A percentile compares a stretch with the other conserved stretches of the same genome.
Conservation (phyloP, 1,140 invertebrate species). For the Thaumatotibia leucotreta region DNA sequence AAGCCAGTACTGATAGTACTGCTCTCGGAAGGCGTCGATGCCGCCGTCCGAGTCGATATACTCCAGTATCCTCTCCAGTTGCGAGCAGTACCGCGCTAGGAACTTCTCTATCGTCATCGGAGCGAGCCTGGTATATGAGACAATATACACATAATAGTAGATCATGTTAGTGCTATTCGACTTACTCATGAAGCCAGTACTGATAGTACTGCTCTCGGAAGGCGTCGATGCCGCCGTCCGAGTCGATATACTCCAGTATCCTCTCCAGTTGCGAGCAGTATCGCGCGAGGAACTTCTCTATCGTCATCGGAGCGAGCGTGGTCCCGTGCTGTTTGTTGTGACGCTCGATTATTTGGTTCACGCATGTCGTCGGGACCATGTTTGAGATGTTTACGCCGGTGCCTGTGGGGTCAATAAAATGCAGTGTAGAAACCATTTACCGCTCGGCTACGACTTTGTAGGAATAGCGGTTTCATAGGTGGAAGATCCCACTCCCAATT, state of each 20-base stretch:
- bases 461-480: no score
- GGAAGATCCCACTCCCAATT: no score
- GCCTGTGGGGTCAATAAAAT: conserved; percentile 79
- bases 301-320: conserved; percentile 76
- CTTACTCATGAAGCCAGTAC: conserved; percentile 94
- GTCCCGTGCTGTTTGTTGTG: conserved; percentile 77
- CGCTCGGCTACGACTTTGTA: no score
- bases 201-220: conserved; percentile 90
- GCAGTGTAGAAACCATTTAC: background rate
- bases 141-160: no score
- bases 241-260: conserved; percentile 82
- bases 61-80: conserved; percentile 86
- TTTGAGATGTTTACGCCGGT: conserved; percentile 94
- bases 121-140: no score
- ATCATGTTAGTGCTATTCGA: conserved; percentile 24
- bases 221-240: conserved; percentile 77
- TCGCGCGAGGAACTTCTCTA: conserved; percentile 85
- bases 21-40: conserved; percentile 79
- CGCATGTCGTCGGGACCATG: conserved; percentile 88
- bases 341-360: conserved; percentile 88
- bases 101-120: conserved; percentile 85
- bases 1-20: no score
- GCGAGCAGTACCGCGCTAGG: conserved; percentile 85
- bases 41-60: conserved; percentile 79
- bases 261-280: conserved; percentile 88